Base-by-base conservation (phyloP, 1,140 invertebrate species). In the Sarcophaga bullata region DNA sequence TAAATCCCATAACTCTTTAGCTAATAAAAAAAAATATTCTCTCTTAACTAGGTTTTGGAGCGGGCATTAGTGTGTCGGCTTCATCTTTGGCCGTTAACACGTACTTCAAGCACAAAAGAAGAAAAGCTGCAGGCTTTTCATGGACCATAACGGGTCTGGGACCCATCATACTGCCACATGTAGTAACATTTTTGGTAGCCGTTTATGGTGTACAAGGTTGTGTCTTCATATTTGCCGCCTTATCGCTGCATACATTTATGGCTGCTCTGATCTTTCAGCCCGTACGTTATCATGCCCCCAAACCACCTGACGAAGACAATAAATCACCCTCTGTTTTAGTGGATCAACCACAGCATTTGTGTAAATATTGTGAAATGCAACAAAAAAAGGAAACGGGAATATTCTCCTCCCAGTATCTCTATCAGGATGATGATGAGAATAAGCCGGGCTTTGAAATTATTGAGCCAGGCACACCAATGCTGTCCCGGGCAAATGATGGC, bases 321-420 rank as follows among this genome's bases (percentile, higher is more conserved):
- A 49, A 17, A 3, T 50, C 68, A 0, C 72, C 68, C 13, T 80
- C 81, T 8, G 80, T 81, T 8, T 17, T 47, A 8, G 81, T 76
- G 0, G 75, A 68, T 10, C 19, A 84, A 46, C 19, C 73, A 7
- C 50, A 62, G n/a, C 11, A 78, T 48, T 46, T 54, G 3, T 90
- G 89, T 25, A 82, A 84, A n/a, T 89, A 86, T n/a, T 90, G 89
- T 83, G 48, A 86, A 78, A 80, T 85, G 83, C 85, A 86, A 54
- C 84, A 83, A 6, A 88, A 88, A 8, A 87, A 85, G 0, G 86
- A 91, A 83, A 90, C 90, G 82, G 85, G 91, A 6, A 88, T 92
- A 49, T 92, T 93, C 85, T 92, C 92, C 81, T 94, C 93, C 87
- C 93, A 94, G 85, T 94, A 94, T 87, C 90, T 94, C 46, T 93